Evolutionary conservation across 2,888 invertebrate species (phyloP).

Genomic region (Ophion ventricosus): DNA sequence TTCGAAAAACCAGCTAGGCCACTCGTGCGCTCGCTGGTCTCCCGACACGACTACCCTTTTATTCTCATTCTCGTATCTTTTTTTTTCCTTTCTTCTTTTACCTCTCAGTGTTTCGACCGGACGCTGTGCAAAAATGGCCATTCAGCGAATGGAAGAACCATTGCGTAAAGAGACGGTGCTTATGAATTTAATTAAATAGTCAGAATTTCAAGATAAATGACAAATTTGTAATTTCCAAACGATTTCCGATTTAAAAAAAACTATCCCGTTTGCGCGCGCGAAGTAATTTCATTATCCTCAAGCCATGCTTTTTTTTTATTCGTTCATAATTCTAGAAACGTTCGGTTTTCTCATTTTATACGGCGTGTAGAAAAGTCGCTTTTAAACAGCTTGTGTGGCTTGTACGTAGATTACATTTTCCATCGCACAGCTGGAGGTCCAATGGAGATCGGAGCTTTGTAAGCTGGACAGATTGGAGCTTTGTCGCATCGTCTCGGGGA

Average conservation of each 20-base stretch:
- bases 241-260: neutral
- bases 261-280: too few relatives aligned
- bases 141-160: conserved; percentile 27
- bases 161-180: neutral
- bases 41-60: conserved; percentile 56
- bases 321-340: neutral
- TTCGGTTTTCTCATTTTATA: neutral
- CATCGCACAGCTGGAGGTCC: conserved; percentile 56
- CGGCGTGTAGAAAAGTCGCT: neutral
- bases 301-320: too few relatives aligned
- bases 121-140: conserved; percentile 48
- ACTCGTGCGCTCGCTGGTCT: conserved; percentile 37
- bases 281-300: too few relatives aligned
- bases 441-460: too few relatives aligned
- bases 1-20: conserved; percentile 44
- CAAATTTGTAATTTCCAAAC: neutral
- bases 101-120: conserved; percentile 7
- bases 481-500: conserved; percentile 68
- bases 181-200: neutral
- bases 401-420: conserved; percentile 31
- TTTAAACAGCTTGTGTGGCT: neutral
- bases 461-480: too few relatives aligned
- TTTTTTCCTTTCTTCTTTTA: conserved; percentile 47
- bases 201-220: neutral
- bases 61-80: conserved; percentile 60